Conservation (phyloP, 2,797 vertebrate species). For the Sciurus carolinensis region DNA sequence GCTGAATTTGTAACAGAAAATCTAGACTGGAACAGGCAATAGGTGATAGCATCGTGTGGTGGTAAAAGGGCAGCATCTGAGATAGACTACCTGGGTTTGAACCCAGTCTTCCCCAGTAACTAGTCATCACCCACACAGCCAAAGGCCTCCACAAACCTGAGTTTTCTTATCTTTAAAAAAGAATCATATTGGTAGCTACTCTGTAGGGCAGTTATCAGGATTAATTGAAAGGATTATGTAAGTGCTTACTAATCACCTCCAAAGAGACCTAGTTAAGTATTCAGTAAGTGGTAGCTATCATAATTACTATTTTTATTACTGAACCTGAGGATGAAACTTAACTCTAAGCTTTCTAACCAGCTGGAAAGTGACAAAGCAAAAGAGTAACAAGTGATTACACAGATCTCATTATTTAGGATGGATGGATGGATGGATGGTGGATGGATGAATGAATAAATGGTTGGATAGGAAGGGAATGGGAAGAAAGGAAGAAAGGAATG, state of each 20-base stretch:
- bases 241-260: not conserved
- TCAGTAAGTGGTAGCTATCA: slow-evolving; percentile 51
- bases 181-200: not conserved
- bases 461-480: accelerated
- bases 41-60: accelerated
- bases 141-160: not conserved
- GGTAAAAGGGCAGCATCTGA: not conserved
- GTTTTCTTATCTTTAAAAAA: not conserved
- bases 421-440: not conserved
- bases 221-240: slow-evolving; percentile 37
- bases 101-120: not conserved
- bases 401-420: not conserved
- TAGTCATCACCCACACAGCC: not conserved
- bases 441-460: too few relatives aligned
- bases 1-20: not conserved
- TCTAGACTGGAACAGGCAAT: not conserved
- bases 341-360: slow-evolving; percentile 35
- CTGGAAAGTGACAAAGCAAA: not conserved
- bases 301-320: slow-evolving; percentile 45
- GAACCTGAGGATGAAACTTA: slow-evolving; percentile 47
- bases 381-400: not conserved
- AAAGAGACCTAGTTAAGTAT: slow-evolving; percentile 9
- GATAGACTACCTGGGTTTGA: not conserved
- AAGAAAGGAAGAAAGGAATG: not conserved
- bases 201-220: not conserved